Evolutionary conservation across 2,797 vertebrate genomes (phyloP), one percentile per base, ranked within the genome.

Genomic region (Falco rusticolus): DNA sequence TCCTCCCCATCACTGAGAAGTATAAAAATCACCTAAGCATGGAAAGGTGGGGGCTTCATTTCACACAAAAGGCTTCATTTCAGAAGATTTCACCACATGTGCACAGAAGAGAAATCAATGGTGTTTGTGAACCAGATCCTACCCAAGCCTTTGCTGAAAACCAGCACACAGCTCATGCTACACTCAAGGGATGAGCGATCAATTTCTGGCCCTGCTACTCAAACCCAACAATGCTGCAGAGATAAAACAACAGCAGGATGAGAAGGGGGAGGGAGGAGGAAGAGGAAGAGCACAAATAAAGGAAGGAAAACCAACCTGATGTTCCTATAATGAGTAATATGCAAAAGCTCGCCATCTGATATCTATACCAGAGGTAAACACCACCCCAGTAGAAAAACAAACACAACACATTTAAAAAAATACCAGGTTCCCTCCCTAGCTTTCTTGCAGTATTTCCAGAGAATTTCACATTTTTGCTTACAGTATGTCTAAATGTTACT

Each of bases 261-360:
- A 61, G 83, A 48, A 85, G 65, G 85, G 87, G 86, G 84, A 88
- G 66, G 83, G 45, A 79, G 54, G 33, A 83, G 87, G 87, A 94
- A 84, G 82, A 87, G 95, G 82, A 95, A 92, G 87, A 85, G 82
- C 79, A 84, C 91, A 94, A 92, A 93, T 83, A 64, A 84, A 92
- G 90, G 94, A 94, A 89, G 94, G 92, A 94, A 97, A 94, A 91
- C 31, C 84, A 75, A 96, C 82, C 57, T 91, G 87, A 81, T 81
- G 91, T 83, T 91, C 89, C 91, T 75, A 29, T 64, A 64, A 91
- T 24, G 68, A 96, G 68, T 33, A 87, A 89, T 69, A 80, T 17
- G 57, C 75, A 94, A 64, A 93, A 92, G 53, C 71, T 91, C 13
- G 0, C 48, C 90, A 70, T 80, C 71, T 68, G 64, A 71, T 50